Evolutionary conservation across 2,113 vertebrate genomes (phyloP), one percentile per base, ranked within the genome.

Genomic region (Hemiscyllium ocellatum): DNA sequence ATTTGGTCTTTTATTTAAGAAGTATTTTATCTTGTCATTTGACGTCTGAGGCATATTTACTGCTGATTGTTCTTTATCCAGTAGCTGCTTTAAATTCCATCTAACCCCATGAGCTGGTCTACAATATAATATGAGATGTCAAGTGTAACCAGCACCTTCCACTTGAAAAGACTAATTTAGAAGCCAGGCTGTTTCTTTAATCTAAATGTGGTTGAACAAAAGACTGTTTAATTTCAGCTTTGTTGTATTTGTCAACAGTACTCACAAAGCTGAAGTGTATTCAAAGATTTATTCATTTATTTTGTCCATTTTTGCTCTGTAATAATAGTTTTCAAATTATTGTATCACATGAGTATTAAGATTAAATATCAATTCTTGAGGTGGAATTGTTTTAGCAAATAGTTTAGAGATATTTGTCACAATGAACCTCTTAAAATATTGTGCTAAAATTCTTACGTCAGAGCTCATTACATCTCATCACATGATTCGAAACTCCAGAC

Each of bases 151-250:
- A 93, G 89, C 61, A 93, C 89, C 89, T 66, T 68, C 33, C 89
- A 93, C 61, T 68, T 93, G 89, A 93, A 93, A 93, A 93, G 89
- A 66, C 89, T 66, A 93, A 93, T 93, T 93, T 93, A 66, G 61
- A 93, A 93, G 20, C 89, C 89, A 93, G 89, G 22, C 61, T 93
- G 61, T 68, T 93, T 93, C 89, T 93, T 93, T 61, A 93, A 93
- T 66, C 89, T 93, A 93, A 19, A 66, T 19, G 87, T n/a, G 52
- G 87, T 90, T 90, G 87, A 76, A 85, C 61, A 65, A 90, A 87
- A 93, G 66, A 68, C 61, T 93, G 33, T 93, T 66, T 68, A 93
- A 93, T 66, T 83, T 83, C 17, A 37, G 61, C 89, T n/a, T 93
- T 66, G 61, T 66, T 68, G 89, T n/a, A 93, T 93, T 37, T 66